Percentiles rank a stretch among this genome's conserved stretches.
Conservation (phyloP, 1,140 invertebrate species). For the Aphidius ervi region DNA sequence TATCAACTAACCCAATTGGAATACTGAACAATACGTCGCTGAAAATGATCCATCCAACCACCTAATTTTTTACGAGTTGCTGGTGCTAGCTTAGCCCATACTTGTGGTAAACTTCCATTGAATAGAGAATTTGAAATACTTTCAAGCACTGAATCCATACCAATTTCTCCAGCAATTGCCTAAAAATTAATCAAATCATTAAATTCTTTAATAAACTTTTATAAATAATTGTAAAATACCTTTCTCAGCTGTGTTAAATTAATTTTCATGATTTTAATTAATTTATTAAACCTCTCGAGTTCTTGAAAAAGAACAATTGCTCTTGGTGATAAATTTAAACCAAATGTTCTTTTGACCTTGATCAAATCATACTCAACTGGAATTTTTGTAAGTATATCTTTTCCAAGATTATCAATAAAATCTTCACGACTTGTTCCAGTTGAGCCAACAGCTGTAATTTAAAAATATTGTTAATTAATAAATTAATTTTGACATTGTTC, state of each 20-base stretch:
- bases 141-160: conserved; percentile 81
- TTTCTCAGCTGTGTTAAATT: conserved; percentile 71
- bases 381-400: conserved; percentile 70
- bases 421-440: conserved; percentile 70
- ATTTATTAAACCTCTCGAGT: conserved; percentile 78
- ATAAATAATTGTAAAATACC: conserved; percentile 13
- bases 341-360: conserved; percentile 72
- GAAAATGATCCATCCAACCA: conserved; percentile 85
- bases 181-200: conserved; percentile 28
- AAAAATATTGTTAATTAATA: background rate
- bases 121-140: conserved; percentile 75
- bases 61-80: conserved; percentile 78
- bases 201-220: background rate
- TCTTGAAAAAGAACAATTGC: conserved; percentile 85
- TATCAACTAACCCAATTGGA: conserved; percentile 62
- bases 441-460: conserved; percentile 22
- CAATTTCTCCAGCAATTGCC: conserved; percentile 84
- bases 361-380: conserved; percentile 72
- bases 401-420: conserved; percentile 74
- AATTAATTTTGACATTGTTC: conserved; percentile 7
- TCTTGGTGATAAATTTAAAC: conserved; percentile 72
- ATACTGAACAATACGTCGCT: conserved; percentile 67
- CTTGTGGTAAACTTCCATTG: conserved; percentile 77
- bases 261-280: conserved; percentile 68
- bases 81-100: conserved; percentile 79